Evolutionary conservation across 2,113 vertebrate species (phyloP).

Genomic region (Pachypanchax playfairii): DNA sequence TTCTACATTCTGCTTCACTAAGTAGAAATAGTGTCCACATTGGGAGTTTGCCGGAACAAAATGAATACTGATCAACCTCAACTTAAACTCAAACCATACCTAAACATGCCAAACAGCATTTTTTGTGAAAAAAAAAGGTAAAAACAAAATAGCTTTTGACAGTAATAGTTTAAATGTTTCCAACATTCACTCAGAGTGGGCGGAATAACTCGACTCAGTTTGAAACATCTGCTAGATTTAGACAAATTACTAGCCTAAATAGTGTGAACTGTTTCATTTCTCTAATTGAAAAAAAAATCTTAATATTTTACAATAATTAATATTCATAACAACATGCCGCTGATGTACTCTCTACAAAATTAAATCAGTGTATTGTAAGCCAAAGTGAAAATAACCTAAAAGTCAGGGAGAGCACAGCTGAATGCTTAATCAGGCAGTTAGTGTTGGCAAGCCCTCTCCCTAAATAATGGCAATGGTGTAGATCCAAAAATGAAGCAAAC

Average conservation of each 20-base stretch:
- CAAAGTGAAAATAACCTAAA: slow-evolving; percentile 69
- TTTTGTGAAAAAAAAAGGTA: too few species aligned
- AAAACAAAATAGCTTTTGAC: slow-evolving; percentile 7
- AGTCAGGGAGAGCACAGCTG: slow-evolving; percentile 58
- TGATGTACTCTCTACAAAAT: slow-evolving; percentile 62
- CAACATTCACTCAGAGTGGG: neutral
- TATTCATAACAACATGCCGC: slow-evolving; percentile 54
- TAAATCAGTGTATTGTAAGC: slow-evolving; percentile 59
- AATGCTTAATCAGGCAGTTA: slow-evolving; percentile 70
- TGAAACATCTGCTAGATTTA: slow-evolving; percentile 33
- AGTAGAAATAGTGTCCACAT: too few species aligned
- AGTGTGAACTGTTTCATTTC: slow-evolving; percentile 46
- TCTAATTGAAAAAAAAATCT: slow-evolving; percentile 47
- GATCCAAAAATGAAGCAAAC: slow-evolving; percentile 65
- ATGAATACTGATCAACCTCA: too few species aligned
- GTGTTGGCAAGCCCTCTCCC: slow-evolving; percentile 59
- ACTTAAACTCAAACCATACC: too few species aligned
- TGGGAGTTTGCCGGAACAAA: too few species aligned
- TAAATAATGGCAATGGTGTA: slow-evolving; percentile 67
- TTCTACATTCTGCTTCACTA: too few species aligned
- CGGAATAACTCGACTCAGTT: too few species aligned
- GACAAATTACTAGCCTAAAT: slow-evolving; percentile 30
- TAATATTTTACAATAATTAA: slow-evolving; percentile 36
- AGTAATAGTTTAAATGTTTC: slow-evolving; percentile 23
- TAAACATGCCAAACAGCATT: too few species aligned